Conservation (phyloP, 2,888 invertebrate species). For the Rhyacophila evoluta region DNA sequence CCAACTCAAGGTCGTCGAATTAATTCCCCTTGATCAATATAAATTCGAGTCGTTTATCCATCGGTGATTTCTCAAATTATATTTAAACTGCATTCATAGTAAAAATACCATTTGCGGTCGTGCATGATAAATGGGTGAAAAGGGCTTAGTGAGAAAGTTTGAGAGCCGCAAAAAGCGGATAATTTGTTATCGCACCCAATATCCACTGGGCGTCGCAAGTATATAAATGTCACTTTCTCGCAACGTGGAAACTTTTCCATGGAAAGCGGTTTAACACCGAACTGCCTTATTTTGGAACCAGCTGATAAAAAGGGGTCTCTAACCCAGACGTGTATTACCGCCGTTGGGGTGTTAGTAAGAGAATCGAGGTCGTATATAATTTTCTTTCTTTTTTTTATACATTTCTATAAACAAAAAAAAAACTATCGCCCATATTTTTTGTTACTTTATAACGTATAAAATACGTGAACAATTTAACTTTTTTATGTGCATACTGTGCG, state of each 20-base stretch:
- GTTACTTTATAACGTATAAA: too few species aligned
- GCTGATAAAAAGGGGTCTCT: neutral
- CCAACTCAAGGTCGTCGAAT: too few species aligned
- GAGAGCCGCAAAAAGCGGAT: conserved; percentile 16
- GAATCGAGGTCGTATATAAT: too few species aligned
- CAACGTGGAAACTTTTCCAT: neutral
- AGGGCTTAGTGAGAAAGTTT: conserved; percentile 30
- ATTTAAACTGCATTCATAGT: neutral
- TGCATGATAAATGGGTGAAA: conserved; percentile 23
- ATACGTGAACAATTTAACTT: too few species aligned
- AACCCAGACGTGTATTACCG: neutral
- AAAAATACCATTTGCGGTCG: neutral
- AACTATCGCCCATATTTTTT: too few species aligned
- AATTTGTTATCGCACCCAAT: conserved; percentile 23
- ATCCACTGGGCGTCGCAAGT: neutral
- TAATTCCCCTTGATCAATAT: neutral
- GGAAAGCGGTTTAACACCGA: neutral
- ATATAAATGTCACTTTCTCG: conserved; percentile 5
- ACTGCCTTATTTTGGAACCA: neutral
- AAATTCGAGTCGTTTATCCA: neutral
- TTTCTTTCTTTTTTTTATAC: too few species aligned
- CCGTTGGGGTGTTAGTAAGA: too few species aligned
- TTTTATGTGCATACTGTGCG: too few species aligned
- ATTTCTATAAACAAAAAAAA: too few species aligned
- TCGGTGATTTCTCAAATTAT: neutral